Conservation (phyloP, 2,888 invertebrate genomes). For the Meteorus colon region DNA sequence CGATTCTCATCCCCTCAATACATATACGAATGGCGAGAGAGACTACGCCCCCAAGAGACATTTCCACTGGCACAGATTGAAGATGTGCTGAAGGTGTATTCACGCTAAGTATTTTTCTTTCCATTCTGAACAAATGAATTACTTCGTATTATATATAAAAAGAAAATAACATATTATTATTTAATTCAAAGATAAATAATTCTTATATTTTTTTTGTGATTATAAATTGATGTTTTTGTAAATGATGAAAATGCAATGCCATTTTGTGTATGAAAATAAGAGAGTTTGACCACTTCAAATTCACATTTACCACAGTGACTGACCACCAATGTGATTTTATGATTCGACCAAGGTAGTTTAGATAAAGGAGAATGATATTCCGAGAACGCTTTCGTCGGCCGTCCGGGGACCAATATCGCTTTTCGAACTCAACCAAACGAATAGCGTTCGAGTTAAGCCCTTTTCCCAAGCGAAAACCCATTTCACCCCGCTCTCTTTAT, state of each 20-base stretch:
- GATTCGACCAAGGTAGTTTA: slow-evolving; percentile 58
- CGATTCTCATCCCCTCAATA: slow-evolving; percentile 46
- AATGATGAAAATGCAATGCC: neutral
- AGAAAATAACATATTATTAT: neutral
- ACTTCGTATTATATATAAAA: neutral
- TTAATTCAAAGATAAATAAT: neutral
- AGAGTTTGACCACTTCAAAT: slow-evolving; percentile 21
- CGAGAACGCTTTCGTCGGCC: slow-evolving; percentile 54
- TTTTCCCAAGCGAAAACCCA: slow-evolving; percentile 48
- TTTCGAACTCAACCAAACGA: slow-evolving; percentile 48
- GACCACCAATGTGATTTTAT: slow-evolving; percentile 47
- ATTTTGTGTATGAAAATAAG: neutral
- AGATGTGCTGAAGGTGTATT: slow-evolving; percentile 28
- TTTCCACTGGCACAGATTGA: slow-evolving; percentile 21
- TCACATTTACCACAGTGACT: slow-evolving; percentile 25
- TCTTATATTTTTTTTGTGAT: neutral
- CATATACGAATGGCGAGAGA: slow-evolving; percentile 5
- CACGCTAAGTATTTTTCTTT: neutral
- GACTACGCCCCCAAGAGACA: slow-evolving; percentile 38
- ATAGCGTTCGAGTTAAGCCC: slow-evolving; percentile 48
- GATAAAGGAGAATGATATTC: slow-evolving; percentile 59
- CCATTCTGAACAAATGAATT: neutral
- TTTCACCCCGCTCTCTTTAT: slow-evolving; percentile 34
- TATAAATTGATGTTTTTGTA: neutral
- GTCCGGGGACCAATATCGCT: slow-evolving; percentile 56